A percentile compares a stretch with the other conserved stretches of the same genome.
These are phyloP conservation scores for Dorcus hopei DNA, from an alignment of 2,888 invertebrate genomes.

Conservation along the genomic window DNA sequence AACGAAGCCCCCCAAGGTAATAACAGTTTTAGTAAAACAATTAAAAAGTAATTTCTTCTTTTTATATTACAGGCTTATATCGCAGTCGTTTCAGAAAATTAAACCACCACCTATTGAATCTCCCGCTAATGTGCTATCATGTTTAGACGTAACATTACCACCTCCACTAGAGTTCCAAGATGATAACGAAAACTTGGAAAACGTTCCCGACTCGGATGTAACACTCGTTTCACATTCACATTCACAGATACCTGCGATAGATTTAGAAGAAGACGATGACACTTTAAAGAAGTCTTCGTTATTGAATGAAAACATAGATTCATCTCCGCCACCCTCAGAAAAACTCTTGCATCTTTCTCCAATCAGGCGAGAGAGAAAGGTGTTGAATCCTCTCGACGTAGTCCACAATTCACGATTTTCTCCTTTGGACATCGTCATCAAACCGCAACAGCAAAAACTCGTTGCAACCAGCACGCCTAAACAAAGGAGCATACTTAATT, in stretches of 20 bases:
- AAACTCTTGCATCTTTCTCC: background rate
- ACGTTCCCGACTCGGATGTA: background rate
- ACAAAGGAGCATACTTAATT: constrained; percentile 43
- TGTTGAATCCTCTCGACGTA: constrained; percentile 27
- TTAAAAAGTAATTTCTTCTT: too few species aligned
- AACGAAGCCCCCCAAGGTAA: background rate
- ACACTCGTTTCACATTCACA: background rate
- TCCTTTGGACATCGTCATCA: constrained; percentile 31
- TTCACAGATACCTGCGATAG: background rate
- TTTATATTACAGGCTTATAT: too few species aligned
- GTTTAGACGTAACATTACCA: too few species aligned
- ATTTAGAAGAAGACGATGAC: background rate
- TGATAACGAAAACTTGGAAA: background rate
- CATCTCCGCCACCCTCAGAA: too few species aligned
- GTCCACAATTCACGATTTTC: constrained; percentile 30
- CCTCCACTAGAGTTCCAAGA: background rate
- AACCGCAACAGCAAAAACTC: constrained; percentile 17
- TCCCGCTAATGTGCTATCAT: too few species aligned
- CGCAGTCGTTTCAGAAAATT: too few species aligned
- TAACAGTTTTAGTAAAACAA: background rate
- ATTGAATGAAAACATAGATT: background rate
- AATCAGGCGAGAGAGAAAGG: constrained; percentile 5
- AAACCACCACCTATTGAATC: too few species aligned
- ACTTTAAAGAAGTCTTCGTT: background rate
- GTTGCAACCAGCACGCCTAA: constrained; percentile 33